Conservation (phyloP, 2,888 invertebrate genomes). For the Drosophila mimica region DNA sequence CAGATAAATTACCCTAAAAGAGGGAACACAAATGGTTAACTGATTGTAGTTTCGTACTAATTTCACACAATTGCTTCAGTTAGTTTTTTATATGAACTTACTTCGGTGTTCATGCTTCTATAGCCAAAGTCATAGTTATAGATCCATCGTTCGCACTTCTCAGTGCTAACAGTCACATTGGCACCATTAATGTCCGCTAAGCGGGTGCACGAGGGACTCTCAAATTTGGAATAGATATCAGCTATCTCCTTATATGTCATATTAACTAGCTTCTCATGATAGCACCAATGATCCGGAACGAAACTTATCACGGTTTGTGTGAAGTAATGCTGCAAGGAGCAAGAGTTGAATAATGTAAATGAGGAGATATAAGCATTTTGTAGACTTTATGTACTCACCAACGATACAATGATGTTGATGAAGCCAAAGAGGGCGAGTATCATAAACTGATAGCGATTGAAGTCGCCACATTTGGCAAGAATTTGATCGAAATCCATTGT, state of each 20-base stretch:
- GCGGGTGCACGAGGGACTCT: conserved; percentile 83
- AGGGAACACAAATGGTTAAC: not conserved
- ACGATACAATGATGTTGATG: conserved; percentile 87
- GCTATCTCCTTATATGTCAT: conserved; percentile 83
- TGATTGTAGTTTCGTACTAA: not conserved
- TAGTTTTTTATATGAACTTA: conserved; percentile 73
- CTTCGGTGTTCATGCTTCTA: conserved; percentile 88
- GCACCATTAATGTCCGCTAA: conserved; percentile 77
- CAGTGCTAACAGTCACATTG: conserved; percentile 80
- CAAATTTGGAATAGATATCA: conserved; percentile 82
- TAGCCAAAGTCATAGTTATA: conserved; percentile 87
- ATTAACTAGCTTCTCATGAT: conserved; percentile 84
- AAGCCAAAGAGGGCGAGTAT: conserved; percentile 86
- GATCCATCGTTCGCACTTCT: conserved; percentile 86
- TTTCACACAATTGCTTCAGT: not conserved
- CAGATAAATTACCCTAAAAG: not conserved
- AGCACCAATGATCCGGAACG: conserved; percentile 86
- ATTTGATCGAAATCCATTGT: conserved; percentile 86
- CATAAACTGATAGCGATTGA: conserved; percentile 86
- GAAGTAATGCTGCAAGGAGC: conserved; percentile 85
- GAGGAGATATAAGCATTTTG: not conserved
- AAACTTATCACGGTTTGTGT: conserved; percentile 87
- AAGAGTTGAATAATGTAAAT: not conserved
- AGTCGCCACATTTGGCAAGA: conserved; percentile 86
- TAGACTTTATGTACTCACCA: conserved; percentile 68